Conservation (phyloP, 2,113 vertebrate genomes). For the Actenoides hombroni region DNA sequence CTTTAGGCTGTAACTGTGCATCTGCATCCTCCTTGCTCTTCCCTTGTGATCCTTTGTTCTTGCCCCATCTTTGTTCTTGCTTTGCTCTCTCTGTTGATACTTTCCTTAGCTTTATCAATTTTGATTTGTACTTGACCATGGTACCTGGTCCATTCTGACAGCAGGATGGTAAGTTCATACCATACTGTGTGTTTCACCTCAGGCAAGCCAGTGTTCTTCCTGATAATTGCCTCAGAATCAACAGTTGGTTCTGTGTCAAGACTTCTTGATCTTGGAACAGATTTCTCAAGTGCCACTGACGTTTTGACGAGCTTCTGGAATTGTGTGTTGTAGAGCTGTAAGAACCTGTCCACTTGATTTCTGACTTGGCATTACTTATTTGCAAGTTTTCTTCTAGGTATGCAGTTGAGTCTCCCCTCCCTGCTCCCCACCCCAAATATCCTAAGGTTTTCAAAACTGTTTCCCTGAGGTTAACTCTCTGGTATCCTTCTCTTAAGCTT, state of each 20-base stretch:
- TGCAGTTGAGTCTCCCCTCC: background rate
- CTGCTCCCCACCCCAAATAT: too few relatives aligned
- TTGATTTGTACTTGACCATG: background rate
- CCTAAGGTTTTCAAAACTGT: background rate
- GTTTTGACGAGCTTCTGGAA: background rate
- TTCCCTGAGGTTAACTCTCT: background rate
- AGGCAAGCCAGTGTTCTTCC: background rate
- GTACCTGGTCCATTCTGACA: background rate
- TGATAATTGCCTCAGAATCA: background rate
- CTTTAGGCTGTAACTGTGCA: background rate
- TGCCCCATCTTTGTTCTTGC: background rate
- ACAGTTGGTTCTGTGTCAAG: background rate
- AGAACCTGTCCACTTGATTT: background rate
- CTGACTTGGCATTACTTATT: background rate
- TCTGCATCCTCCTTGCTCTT: background rate
- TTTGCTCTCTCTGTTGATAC: background rate
- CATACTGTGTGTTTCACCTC: background rate
- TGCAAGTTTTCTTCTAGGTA: background rate
- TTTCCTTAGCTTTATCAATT: background rate
- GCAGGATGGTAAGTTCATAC: background rate
- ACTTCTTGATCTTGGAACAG: background rate
- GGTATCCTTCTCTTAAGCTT: background rate
- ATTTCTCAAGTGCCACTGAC: background rate
- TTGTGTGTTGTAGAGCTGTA: background rate
- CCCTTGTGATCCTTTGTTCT: background rate